Percentiles rank a stretch among this genome's conserved stretches.
These are phyloP conservation scores for Panthera tigris DNA, from an alignment of 2,113 vertebrate genomes.

Conservation along the genomic window DNA sequence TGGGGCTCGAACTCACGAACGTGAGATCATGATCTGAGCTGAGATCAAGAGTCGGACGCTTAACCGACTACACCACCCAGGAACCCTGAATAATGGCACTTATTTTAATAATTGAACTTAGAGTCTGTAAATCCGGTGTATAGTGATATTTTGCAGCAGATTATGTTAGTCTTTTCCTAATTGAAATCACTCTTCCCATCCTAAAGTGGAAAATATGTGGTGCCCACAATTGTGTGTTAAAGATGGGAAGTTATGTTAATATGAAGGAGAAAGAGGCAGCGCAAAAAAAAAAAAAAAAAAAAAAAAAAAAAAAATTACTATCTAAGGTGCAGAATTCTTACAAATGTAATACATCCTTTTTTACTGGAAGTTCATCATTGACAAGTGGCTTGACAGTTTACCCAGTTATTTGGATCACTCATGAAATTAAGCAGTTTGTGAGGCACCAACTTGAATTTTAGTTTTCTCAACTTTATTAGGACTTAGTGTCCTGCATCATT, in stretches of 20 bases:
- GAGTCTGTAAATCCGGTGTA: neutral
- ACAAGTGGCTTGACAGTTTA: neutral
- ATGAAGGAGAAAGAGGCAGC: neutral
- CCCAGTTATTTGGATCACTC: neutral
- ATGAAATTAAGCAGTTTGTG: neutral
- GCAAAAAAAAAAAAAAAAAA: neutral
- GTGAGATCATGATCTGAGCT: too few relatives aligned
- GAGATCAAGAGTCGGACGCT: too few relatives aligned
- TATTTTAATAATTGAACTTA: conserved; percentile 14
- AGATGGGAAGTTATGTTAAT: neutral
- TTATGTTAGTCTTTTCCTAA: neutral
- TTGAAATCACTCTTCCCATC: neutral
- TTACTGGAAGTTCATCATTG: neutral
- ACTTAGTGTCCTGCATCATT: neutral
- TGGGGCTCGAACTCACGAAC: too few relatives aligned
- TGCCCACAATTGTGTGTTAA: neutral
- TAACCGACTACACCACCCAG: too few relatives aligned
- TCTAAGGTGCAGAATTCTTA: neutral
- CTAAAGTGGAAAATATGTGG: neutral
- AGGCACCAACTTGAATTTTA: neutral
- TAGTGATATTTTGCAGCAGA: neutral
- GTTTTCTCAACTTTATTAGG: neutral
- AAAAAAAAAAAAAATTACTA: neutral
- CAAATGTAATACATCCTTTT: neutral
- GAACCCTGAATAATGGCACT: neutral